These are phyloP conservation scores for Triplophysa bombifrons DNA, from an alignment of 2,797 vertebrate genomes.

Conservation along the genomic window DNA sequence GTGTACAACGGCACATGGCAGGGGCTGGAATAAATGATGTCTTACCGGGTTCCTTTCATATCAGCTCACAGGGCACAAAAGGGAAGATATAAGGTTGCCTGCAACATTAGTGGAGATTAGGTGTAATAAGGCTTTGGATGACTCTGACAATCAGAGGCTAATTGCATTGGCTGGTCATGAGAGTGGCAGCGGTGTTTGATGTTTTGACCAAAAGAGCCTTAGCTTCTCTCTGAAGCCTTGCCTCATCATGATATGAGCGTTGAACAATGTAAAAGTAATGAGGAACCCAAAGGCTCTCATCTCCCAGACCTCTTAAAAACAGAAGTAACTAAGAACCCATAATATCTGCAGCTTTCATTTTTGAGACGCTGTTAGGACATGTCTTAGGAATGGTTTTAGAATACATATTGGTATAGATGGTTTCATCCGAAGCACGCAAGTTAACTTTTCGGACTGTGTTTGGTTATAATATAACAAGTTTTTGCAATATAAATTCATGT, in stretches of 20 bases:
- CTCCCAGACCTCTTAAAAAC: not conserved
- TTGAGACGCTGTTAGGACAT: not conserved
- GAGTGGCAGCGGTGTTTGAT: slow-evolving; percentile 64
- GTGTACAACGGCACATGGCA: not conserved
- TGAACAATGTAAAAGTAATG: slow-evolving; percentile 53
- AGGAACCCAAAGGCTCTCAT: slow-evolving; percentile 1
- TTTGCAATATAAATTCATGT: too few species aligned
- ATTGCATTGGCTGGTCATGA: slow-evolving; percentile 63
- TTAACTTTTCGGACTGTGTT: too few species aligned
- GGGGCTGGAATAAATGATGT: not conserved
- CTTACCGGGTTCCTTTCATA: slow-evolving; percentile 41
- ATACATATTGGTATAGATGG: not conserved
- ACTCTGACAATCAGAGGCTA: slow-evolving; percentile 62
- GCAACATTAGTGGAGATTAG: slow-evolving; percentile 64
- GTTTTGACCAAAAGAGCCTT: slow-evolving; percentile 53
- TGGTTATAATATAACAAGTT: too few species aligned
- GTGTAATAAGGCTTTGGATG: slow-evolving; percentile 62
- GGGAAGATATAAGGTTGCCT: slow-evolving; percentile 54
- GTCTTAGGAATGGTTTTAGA: not conserved
- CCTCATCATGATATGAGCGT: slow-evolving; percentile 57
- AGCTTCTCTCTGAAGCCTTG: slow-evolving; percentile 56
- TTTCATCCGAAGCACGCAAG: too few species aligned
- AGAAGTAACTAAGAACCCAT: not conserved
- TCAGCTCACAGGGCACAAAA: slow-evolving; percentile 40
- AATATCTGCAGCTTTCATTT: not conserved